Conservation (phyloP, 2,113 vertebrate species). For the Aldabrachelys gigantea region DNA sequence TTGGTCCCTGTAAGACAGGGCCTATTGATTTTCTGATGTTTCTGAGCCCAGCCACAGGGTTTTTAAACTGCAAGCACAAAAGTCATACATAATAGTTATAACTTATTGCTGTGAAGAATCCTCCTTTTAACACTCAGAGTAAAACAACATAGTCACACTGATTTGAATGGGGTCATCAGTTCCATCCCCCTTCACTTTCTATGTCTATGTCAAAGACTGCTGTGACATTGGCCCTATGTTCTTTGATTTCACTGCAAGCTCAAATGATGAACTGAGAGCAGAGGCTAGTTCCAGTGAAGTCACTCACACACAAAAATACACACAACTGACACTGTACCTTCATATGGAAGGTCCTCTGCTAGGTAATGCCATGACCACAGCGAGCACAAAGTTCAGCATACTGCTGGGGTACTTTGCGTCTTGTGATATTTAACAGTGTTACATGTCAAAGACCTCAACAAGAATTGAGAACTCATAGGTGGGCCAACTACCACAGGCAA, state of each 20-base stretch:
- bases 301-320: not conserved
- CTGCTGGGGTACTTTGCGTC: not conserved
- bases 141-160: not conserved
- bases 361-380: too few relatives aligned
- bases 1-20: not conserved
- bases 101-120: not conserved
- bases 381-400: not conserved
- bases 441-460: not conserved
- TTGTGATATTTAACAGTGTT: not conserved
- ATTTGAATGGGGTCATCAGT: not conserved
- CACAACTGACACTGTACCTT: not conserved
- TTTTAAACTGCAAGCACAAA: not conserved
- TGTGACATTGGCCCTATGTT: not conserved
- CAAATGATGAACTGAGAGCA: not conserved
- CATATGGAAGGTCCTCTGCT: too few relatives aligned
- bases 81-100: not conserved
- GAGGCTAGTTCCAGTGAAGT: not conserved
- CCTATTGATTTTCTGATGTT: not conserved
- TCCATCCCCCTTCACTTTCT: not conserved
- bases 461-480: not conserved
- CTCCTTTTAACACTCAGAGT: not conserved
- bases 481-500: not conserved
- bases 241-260: not conserved
- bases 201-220: not conserved
- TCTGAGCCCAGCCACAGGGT: not conserved